Evolutionary conservation across 2,888 invertebrate species (phyloP), one percentile per base, ranked within the genome.

Genomic region (Pyrrhia umbra): DNA sequence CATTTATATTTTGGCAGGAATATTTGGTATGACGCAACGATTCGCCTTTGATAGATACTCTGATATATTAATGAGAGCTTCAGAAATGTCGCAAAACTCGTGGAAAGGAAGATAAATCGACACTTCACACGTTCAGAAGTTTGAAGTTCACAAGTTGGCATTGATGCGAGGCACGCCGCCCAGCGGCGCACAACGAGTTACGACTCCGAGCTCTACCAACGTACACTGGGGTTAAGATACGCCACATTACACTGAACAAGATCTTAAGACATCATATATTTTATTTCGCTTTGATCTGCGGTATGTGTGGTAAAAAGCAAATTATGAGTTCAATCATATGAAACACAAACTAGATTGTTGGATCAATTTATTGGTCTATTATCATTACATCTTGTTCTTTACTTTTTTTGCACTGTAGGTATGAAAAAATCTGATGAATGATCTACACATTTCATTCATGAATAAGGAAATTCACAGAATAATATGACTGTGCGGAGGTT

Each of bases 131-230:
- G 76, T 74, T 73, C 60, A 65, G 77, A 77, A 75, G 75, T 79
- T 75, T 79, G 78, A 79, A 81, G 75, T 80, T 81, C 77, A 75
- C 70, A 77, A 81, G 75, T 75, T 77, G 72, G 80, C 81, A 71
- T 81, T 76, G 76, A 76, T 68, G 80, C 65, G 71, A 74, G 64
- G 40, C 68, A 74, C 69, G 70, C 64, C 72, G 68, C 69, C 66
- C 68, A 55, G 43, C 62, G 55, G 54, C 58, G 68, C 56, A 56
- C 73, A n/a, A 8, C 55, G 74, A 74, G 65, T 62, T 63, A 68
- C 66, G n/a, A n/a, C n/a, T n/a, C n/a, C n/a, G 69, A 60, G 59
- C 46, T 39, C 20, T 46, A 37, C 25, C 16, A 45, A 18, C 25
- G 34, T 27, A 15, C 25, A 51, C 50, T 43, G 58, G 43, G 25